These are phyloP conservation scores for Crypturellus tataupa DNA, from an alignment of 2,797 vertebrate species.

Conservation along the genomic window DNA sequence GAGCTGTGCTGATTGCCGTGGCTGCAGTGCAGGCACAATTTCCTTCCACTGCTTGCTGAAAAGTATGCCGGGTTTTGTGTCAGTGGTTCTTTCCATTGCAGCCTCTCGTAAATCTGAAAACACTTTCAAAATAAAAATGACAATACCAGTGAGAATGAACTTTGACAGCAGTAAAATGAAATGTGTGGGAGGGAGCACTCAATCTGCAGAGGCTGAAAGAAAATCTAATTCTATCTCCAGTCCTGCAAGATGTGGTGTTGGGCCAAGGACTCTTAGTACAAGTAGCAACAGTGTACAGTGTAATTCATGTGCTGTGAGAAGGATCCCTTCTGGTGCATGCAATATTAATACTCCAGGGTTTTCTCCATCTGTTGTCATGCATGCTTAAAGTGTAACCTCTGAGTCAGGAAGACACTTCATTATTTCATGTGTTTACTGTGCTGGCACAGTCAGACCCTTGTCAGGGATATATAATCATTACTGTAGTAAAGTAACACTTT, in stretches of 20 bases:
- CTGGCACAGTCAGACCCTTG: not conserved
- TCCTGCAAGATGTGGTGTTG: constrained; percentile 12
- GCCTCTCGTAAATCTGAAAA: constrained; percentile 48
- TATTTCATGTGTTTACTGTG: not conserved
- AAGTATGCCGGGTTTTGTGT: constrained; percentile 18
- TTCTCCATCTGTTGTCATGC: constrained; percentile 20
- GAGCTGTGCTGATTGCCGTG: not conserved
- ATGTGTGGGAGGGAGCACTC: constrained; percentile 30
- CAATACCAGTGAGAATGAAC: constrained; percentile 61
- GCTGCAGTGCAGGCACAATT: constrained; percentile 37
- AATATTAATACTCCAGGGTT: constrained; percentile 48
- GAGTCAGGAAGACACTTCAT: not conserved
- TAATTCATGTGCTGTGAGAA: constrained; percentile 5
- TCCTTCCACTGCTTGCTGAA: constrained; percentile 14
- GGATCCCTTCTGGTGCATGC: constrained; percentile 25
- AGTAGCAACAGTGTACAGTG: not conserved
- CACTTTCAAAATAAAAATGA: constrained; percentile 50
- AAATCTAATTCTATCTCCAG: constrained; percentile 52
- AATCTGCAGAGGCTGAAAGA: constrained; percentile 21
- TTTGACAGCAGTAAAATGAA: constrained; percentile 44
- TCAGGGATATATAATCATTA: not conserved
- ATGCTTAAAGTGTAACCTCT: not conserved
- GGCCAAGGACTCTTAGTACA: constrained; percentile 42
- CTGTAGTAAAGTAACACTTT: not conserved
- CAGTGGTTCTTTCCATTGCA: constrained; percentile 26